A percentile compares a stretch with the other conserved stretches of the same genome.
Conservation (phyloP, 2,797 vertebrate genomes). For the Buphagus erythrorhynchus region DNA sequence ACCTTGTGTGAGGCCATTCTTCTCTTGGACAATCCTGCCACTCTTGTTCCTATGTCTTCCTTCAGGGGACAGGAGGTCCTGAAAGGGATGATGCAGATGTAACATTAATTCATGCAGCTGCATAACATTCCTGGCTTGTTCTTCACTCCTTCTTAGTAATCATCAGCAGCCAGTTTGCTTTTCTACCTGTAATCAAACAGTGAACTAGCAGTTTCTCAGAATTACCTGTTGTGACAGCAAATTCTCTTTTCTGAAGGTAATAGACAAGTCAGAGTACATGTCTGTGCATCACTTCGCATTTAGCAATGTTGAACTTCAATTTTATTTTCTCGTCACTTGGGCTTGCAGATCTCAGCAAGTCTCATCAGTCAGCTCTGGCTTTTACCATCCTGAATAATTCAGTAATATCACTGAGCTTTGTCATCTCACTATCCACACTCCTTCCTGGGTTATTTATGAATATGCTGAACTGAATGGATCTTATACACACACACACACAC, state of each 20-base stretch:
- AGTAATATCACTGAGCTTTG: not conserved
- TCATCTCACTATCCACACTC: not conserved
- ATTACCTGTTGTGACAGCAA: not conserved
- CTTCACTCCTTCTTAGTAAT: not conserved
- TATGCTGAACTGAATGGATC: not conserved
- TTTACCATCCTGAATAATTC: conserved; percentile 10
- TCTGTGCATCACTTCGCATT: not conserved
- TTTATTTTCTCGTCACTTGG: not conserved
- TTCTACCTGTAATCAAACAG: not conserved
- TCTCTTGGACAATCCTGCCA: not conserved
- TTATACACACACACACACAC: not conserved
- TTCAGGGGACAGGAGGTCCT: fast-evolving
- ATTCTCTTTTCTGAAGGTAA: not conserved
- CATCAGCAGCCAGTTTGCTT: not conserved
- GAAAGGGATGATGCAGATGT: fast-evolving
- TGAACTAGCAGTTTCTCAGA: not conserved
- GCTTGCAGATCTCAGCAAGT: not conserved
- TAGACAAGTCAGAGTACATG: not conserved
- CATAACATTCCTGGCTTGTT: not conserved
- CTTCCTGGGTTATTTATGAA: not conserved
- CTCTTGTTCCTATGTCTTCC: fast-evolving
- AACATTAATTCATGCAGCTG: not conserved
- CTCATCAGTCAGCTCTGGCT: not conserved
- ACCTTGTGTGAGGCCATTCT: not conserved
- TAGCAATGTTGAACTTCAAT: not conserved